Percentiles rank a stretch among this genome's conserved stretches.
Evolutionary conservation across 2,888 invertebrate species (phyloP).

Genomic region (Polymixis lichenea): DNA sequence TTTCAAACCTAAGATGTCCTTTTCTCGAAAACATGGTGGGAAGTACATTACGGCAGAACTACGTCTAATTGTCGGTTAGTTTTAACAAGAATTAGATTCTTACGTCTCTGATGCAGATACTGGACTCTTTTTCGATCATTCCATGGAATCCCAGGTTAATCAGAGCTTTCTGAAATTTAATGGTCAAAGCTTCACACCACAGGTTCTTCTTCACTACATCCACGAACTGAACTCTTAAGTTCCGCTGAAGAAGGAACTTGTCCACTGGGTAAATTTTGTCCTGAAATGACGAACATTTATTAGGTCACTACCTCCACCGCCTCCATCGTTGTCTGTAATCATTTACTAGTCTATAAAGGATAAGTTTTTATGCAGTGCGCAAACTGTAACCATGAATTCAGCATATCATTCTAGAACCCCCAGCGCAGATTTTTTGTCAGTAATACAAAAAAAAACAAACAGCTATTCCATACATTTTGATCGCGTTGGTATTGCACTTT

Average conservation of each 20-base stretch:
- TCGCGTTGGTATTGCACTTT: too few relatives aligned
- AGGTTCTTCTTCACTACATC: slow-evolving; percentile 78
- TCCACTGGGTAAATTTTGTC: slow-evolving; percentile 78
- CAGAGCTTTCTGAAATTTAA: slow-evolving; percentile 79
- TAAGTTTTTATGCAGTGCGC: too few relatives aligned
- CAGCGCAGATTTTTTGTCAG: too few relatives aligned
- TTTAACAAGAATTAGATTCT: slow-evolving; percentile 53
- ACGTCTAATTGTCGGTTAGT: neutral
- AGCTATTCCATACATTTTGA: too few relatives aligned
- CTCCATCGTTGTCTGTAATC: neutral
- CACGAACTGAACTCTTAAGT: slow-evolving; percentile 80
- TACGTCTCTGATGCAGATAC: slow-evolving; percentile 82
- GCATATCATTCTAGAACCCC: too few relatives aligned
- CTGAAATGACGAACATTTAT: slow-evolving; percentile 68
- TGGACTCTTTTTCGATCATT: slow-evolving; percentile 66
- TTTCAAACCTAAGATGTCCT: neutral
- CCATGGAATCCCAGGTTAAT: slow-evolving; percentile 77
- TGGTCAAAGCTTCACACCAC: slow-evolving; percentile 80
- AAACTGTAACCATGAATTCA: too few relatives aligned
- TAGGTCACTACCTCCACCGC: neutral
- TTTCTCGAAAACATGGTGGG: neutral
- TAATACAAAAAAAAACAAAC: too few relatives aligned
- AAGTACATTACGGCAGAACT: neutral
- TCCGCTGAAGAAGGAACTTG: slow-evolving; percentile 81
- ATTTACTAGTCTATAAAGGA: neutral